These are phyloP conservation scores for Apistogramma diplotaenia DNA, from an alignment of 2,113 vertebrate species.

Conservation along the genomic window DNA sequence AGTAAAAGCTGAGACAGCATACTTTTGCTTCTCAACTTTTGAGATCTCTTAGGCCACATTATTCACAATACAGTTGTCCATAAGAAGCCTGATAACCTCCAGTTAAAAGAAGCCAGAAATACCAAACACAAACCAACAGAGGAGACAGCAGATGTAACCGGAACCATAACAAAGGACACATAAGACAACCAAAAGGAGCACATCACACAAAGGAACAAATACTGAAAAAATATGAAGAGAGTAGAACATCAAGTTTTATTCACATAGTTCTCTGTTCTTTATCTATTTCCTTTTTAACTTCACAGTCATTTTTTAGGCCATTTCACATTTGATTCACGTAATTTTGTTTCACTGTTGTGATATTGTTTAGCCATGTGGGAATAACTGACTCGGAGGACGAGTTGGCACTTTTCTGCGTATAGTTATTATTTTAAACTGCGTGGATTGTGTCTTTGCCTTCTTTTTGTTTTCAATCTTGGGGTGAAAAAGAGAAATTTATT, in stretches of 20 bases:
- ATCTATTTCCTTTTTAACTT: background rate
- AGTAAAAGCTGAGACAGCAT: background rate
- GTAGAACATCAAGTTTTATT: background rate
- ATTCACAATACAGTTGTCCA: background rate
- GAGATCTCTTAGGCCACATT: background rate
- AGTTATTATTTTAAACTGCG: background rate
- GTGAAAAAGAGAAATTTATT: background rate
- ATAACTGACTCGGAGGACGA: background rate
- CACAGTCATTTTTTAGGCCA: background rate
- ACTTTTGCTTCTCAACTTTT: background rate
- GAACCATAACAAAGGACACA: background rate
- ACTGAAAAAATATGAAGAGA: background rate
- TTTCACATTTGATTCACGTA: background rate
- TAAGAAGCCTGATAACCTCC: conserved; percentile 12
- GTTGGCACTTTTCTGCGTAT: background rate
- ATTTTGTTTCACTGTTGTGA: background rate
- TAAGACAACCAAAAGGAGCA: background rate
- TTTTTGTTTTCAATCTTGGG: background rate
- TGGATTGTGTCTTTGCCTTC: background rate
- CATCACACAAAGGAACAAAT: background rate
- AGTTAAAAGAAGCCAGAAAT: conserved; percentile 4
- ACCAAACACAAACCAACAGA: background rate
- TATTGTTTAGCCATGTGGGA: background rate
- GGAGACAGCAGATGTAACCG: background rate
- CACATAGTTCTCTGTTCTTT: background rate